phyloP scores from a whole-genome alignment of 2,797 vertebrate genomes.

The Tarsius wallacei region DNA sequence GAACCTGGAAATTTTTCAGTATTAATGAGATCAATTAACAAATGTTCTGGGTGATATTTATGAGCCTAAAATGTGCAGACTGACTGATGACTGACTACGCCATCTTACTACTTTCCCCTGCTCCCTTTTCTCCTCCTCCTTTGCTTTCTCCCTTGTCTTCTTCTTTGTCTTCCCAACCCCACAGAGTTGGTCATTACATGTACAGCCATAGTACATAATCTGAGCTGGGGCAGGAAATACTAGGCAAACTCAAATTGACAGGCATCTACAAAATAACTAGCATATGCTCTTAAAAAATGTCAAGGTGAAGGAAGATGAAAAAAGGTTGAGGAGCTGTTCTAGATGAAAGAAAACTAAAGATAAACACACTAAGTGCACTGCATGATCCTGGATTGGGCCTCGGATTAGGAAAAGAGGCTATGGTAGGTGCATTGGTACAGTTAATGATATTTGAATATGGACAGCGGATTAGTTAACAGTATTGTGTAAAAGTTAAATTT shows the following conservation, averaged over 20 bases:
- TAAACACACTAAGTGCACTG: not conserved
- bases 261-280: not conserved
- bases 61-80: not conserved
- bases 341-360: not conserved
- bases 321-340: not conserved
- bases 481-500: not conserved
- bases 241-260: not conserved
- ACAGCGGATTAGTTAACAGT: not conserved
- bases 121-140: not conserved
- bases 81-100: not conserved
- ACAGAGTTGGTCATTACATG: not conserved
- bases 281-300: not conserved
- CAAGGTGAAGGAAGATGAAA: not conserved
- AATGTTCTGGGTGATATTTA: not conserved
- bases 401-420: not conserved
- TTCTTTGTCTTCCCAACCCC: not conserved
- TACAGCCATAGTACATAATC: not conserved
- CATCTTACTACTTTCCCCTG: not conserved
- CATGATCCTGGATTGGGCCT: not conserved
- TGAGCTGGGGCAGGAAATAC: not conserved
- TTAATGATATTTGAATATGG: not conserved
- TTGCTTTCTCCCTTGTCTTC: not conserved
- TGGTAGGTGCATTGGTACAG: not conserved
- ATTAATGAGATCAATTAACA: not conserved
- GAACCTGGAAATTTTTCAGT: not conserved